These are phyloP conservation scores for Atractosteus spatula DNA, from an alignment of 2,113 vertebrate species.

Conservation along the genomic window DNA sequence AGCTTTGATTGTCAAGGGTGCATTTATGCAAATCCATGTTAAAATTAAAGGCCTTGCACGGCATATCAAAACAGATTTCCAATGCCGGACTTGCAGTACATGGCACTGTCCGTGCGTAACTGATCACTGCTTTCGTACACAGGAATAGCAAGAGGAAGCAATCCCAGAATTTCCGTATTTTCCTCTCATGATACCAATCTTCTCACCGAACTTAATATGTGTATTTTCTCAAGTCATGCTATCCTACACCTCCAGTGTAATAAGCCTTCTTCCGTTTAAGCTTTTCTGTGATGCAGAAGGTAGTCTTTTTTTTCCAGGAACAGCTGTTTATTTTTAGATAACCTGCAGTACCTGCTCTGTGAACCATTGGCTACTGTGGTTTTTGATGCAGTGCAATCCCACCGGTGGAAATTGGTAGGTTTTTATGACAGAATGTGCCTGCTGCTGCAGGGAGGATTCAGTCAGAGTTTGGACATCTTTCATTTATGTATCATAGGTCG, in stretches of 20 bases:
- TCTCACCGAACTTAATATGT: constrained; percentile 1
- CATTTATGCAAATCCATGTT: constrained; percentile 22
- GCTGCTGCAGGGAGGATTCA: constrained; percentile 34
- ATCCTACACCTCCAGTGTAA: constrained; percentile 6
- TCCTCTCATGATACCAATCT: not conserved
- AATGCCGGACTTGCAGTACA: not conserved
- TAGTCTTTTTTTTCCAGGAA: constrained; percentile 15
- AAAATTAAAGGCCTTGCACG: constrained; percentile 14
- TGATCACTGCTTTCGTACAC: not conserved
- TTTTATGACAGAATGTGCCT: constrained; percentile 28
- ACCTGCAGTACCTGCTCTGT: constrained; percentile 22
- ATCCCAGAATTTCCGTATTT: not conserved
- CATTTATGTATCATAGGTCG: constrained; percentile 59
- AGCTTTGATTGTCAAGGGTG: constrained; percentile 14
- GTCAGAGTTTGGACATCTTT: constrained; percentile 51
- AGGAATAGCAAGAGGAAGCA: not conserved
- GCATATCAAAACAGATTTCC: constrained; percentile 7
- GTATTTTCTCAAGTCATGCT: constrained; percentile 5
- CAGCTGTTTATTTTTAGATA: constrained; percentile 49
- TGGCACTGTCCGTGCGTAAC: not conserved
- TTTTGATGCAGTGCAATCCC: constrained; percentile 26
- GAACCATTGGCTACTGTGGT: constrained; percentile 19
- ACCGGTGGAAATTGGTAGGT: constrained; percentile 26
- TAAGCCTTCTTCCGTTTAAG: constrained; percentile 14
- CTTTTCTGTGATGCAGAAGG: constrained; percentile 13